Base-by-base conservation (phyloP, 2,113 vertebrate genomes). In the Lontra canadensis region DNA sequence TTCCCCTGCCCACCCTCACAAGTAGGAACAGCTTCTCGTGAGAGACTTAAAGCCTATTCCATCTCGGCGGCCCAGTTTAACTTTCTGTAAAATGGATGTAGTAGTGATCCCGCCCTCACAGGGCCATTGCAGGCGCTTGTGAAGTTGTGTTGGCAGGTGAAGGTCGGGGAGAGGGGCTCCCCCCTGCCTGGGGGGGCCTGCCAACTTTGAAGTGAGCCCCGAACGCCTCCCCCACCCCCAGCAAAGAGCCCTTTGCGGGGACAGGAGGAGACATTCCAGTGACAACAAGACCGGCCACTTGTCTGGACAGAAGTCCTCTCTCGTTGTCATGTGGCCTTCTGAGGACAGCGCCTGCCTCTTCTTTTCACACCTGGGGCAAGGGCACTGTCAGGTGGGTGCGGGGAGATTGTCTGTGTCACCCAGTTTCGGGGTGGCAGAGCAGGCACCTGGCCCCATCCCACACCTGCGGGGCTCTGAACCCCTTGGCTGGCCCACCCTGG, bases 1-100 rank as follows among this genome's bases (percentile, higher is more conserved):
- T 11, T n/a, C 63, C 10, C 3, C 25, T 7, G 3, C 6, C 0
- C 0, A 26, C n/a, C 67, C 63, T 61, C 1, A 1, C 20, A 23
- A 76, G 65, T 17, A 57, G 44, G 88, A 67, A 34, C 11, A 12
- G 34, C 20, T 65, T 73, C 42, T 39, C 3, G 26, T 20, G 57
- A 29, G 10, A 3, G 49, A 1, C 18, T 34, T 67, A 17, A 67
- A 44, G 4, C 26, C 20, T 3, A 20, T 4, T 25, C 4, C 14
- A 0, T 20, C 6, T 34, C 7, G 4, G 21, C 6, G 12, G 7
- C 47, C 71, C 14, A 3, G 6, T 20, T 74, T 6, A 39, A 0
- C 44, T 67, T 42, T 89, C 44, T 15, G 10, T 31, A 15, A 15
- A 25, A 23, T 1, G 12, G 82, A 59, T 1, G 1, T 2, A 7